Conservation (phyloP, 2,797 vertebrate genomes). For the Stomatorhinus walkeri region DNA sequence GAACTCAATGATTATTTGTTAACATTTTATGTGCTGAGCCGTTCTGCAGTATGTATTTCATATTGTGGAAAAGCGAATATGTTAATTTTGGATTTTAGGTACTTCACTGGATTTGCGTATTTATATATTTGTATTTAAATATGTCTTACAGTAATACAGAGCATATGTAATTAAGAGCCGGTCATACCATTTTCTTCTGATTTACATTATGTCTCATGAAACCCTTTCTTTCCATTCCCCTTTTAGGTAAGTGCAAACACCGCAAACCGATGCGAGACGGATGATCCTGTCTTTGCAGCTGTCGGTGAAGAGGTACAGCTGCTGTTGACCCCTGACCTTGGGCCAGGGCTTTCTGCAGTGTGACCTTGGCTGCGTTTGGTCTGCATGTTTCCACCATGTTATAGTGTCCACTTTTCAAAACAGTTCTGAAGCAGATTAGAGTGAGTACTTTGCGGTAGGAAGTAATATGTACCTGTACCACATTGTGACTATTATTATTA, state of each 20-base stretch:
- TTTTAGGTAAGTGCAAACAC: conserved; percentile 62
- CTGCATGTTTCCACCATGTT: background rate
- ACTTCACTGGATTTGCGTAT: background rate
- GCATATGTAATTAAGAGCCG: background rate
- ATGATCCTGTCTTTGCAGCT: background rate
- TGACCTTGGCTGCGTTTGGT: background rate
- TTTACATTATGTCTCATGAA: background rate
- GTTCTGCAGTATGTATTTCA: background rate
- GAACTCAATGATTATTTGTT: background rate
- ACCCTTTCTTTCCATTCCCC: background rate
- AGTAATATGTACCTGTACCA: background rate
- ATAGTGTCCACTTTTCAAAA: background rate
- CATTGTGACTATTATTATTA: background rate
- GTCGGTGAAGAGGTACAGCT: background rate
- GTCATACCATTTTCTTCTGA: background rate
- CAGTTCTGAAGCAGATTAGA: background rate
- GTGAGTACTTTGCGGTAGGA: background rate
- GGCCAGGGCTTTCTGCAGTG: background rate
- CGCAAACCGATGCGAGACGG: conserved; percentile 11
- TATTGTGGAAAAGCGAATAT: background rate
- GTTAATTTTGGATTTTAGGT: background rate
- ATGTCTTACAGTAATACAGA: background rate
- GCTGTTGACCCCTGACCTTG: background rate
- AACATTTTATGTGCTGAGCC: background rate
- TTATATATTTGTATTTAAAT: background rate